Percentiles rank a stretch among this genome's conserved stretches.
Evolutionary conservation across 2,113 vertebrate species (phyloP).

Genomic region (Glareola pratincola): DNA sequence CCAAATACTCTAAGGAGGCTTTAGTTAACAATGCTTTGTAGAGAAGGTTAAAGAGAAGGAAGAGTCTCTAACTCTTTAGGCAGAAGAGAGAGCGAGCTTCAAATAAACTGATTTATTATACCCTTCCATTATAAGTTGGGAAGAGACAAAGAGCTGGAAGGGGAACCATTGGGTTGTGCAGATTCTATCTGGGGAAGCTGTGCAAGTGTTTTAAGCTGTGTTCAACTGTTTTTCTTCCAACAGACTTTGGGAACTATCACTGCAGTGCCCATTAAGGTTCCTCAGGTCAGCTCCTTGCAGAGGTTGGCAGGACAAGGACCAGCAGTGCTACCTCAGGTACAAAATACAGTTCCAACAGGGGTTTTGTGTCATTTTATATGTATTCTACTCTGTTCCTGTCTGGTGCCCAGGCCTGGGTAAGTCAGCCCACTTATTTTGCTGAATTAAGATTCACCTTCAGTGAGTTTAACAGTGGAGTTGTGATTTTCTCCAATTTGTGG

Average conservation of each 20-base stretch:
- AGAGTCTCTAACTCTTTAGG: not conserved
- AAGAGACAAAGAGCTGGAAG: not conserved
- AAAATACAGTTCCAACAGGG: not conserved
- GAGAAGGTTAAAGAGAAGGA: not conserved
- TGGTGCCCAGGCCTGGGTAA: not conserved
- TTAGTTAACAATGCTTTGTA: not conserved
- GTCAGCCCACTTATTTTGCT: not conserved
- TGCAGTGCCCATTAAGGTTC: slow-evolving; percentile 93
- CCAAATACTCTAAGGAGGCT: not conserved
- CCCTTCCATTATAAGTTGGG: not conserved
- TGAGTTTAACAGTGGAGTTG: not conserved
- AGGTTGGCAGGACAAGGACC: slow-evolving; percentile 93
- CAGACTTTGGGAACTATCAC: slow-evolving; percentile 91
- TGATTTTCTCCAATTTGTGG: not conserved
- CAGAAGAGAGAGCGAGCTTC: not conserved
- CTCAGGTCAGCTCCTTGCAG: slow-evolving; percentile 98
- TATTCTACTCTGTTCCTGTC: not conserved
- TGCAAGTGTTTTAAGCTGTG: slow-evolving; percentile 18
- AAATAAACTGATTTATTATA: not conserved
- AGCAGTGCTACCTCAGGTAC: slow-evolving; percentile 97
- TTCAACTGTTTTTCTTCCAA: slow-evolving; percentile 52
- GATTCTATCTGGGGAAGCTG: not conserved
- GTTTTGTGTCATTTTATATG: not conserved
- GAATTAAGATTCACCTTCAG: not conserved
- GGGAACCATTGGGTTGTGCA: accelerated